phyloP scores from a whole-genome alignment of 2,888 invertebrate genomes.

The Amphiduros pacificus region DNA sequence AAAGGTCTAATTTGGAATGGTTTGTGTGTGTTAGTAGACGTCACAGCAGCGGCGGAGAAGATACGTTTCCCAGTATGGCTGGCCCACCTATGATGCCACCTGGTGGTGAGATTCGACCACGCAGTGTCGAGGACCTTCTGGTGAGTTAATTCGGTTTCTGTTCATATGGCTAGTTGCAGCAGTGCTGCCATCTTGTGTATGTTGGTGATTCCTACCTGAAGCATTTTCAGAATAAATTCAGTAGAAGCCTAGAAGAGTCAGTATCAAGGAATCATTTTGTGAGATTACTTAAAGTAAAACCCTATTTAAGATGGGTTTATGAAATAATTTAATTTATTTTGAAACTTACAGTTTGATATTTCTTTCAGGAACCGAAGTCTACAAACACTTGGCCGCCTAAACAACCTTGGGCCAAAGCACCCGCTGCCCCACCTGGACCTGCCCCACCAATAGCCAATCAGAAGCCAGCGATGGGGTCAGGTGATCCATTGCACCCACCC shows the following conservation, averaged over 20 bases:
- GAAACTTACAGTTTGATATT: too few relatives aligned
- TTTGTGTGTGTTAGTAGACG: constrained; percentile 2
- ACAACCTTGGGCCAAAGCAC: constrained; percentile 26
- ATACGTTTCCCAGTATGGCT: not conserved
- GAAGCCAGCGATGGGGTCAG: not conserved
- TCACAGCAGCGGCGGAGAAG: constrained; percentile 18
- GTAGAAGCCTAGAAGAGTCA: too few relatives aligned
- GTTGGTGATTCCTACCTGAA: too few relatives aligned
- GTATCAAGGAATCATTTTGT: too few relatives aligned
- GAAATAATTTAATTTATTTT: too few relatives aligned
- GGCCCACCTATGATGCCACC: not conserved
- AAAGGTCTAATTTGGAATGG: not conserved
- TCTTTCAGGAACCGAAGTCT: constrained; percentile 20
- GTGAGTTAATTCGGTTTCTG: constrained; percentile 2
- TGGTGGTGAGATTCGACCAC: constrained; percentile 13
- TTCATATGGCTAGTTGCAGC: too few relatives aligned
- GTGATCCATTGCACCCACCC: constrained; percentile 36
- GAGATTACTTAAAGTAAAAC: too few relatives aligned
- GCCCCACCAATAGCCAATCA: not conserved
- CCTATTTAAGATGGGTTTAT: too few relatives aligned
- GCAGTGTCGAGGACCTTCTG: constrained; percentile 23
- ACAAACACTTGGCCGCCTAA: constrained; percentile 29
- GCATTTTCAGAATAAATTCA: too few relatives aligned
- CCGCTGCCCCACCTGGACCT: constrained; percentile 14
- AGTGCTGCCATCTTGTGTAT: too few relatives aligned